phyloP scores from a whole-genome alignment of 2,113 vertebrate genomes.

The Sceloporus undulatus region DNA sequence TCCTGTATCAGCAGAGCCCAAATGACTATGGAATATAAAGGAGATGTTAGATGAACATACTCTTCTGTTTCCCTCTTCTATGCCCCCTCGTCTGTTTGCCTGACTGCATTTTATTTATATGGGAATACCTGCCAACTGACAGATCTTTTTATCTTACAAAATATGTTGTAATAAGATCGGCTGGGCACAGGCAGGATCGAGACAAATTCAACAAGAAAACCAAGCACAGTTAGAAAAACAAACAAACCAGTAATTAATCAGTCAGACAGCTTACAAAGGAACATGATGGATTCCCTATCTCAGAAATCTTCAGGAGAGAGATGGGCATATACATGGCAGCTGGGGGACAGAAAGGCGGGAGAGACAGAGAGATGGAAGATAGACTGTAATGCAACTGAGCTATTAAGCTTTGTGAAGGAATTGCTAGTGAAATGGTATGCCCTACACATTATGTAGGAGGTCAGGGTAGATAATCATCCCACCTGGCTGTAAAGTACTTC shows the following conservation, averaged over 20 bases:
- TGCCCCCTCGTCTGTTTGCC: too few relatives aligned
- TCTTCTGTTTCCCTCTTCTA: neutral
- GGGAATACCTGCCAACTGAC: neutral
- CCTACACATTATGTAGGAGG: constrained; percentile 33
- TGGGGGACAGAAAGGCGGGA: neutral
- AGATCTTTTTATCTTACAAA: neutral
- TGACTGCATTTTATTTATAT: neutral
- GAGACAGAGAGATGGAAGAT: neutral
- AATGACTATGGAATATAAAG: neutral
- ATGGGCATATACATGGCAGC: too few relatives aligned
- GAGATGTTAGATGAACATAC: neutral
- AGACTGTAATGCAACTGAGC: neutral
- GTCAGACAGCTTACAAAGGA: neutral
- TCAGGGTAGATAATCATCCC: constrained; percentile 38
- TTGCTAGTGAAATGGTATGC: constrained; percentile 15
- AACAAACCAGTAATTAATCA: neutral
- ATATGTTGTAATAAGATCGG: neutral
- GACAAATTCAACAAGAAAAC: constrained; percentile 1
- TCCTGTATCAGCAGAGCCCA: neutral
- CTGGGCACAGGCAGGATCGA: constrained; percentile 16
- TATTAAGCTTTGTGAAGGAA: neutral
- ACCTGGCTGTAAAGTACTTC: constrained; percentile 30
- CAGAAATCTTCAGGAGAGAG: constrained; percentile 23
- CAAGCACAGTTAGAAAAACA: constrained; percentile 10
- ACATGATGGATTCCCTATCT: constrained; percentile 15